These are phyloP conservation scores for Epistrophe grossulariae DNA, from an alignment of 2,888 invertebrate genomes.

Conservation along the genomic window DNA sequence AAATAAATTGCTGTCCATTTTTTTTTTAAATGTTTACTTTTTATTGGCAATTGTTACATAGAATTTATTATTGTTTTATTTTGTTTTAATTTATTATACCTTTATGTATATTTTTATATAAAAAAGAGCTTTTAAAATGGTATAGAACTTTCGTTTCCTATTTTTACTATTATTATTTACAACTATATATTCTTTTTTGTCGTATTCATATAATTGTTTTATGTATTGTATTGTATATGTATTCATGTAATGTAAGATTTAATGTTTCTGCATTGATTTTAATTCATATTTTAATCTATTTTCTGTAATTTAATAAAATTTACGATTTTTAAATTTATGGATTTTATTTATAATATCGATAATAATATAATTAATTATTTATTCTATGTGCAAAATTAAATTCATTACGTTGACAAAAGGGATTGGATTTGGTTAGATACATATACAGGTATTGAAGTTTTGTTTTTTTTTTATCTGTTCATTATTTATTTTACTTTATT, in stretches of 20 bases:
- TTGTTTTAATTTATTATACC: constrained; percentile 26
- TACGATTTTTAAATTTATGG: constrained; percentile 17
- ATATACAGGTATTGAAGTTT: constrained; percentile 12
- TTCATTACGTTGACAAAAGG: constrained; percentile 36
- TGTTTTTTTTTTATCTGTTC: too few species aligned
- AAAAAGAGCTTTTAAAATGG: constrained; percentile 69
- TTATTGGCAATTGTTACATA: constrained; percentile 72
- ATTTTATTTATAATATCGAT: constrained; percentile 34
- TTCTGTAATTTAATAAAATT: constrained; percentile 22
- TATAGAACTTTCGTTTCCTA: constrained; percentile 47
- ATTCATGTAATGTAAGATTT: constrained; percentile 43
- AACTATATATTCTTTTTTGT: constrained; percentile 57
- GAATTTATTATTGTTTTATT: constrained; percentile 55
- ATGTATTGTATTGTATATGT: constrained; percentile 56
- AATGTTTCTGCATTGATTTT: constrained; percentile 57
- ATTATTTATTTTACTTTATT: constrained; percentile 21
- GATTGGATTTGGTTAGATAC: constrained; percentile 26
- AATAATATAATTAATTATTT: constrained; percentile 38
- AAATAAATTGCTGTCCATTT: neutral
- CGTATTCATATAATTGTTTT: constrained; percentile 51
- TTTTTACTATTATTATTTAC: constrained; percentile 53
- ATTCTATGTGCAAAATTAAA: constrained; percentile 70
- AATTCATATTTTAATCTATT: constrained; percentile 35
- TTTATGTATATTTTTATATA: constrained; percentile 61
- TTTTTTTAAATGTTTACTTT: constrained; percentile 53